Conservation (phyloP, 2,113 vertebrate species). For the Eudyptes chrysolophus region DNA sequence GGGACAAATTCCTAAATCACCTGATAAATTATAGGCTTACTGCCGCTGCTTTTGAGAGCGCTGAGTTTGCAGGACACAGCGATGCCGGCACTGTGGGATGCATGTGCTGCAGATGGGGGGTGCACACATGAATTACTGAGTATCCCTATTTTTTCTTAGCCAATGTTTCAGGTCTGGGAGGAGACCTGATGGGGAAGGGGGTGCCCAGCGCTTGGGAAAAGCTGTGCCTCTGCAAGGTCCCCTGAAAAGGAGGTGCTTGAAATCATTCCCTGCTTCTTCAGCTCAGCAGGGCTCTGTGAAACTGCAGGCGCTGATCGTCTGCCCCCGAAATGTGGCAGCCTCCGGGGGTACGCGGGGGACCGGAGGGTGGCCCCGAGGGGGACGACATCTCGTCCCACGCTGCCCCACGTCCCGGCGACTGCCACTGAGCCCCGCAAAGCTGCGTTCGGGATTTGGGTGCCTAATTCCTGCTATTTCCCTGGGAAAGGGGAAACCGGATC, state of each 20-base stretch:
- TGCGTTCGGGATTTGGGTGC: background rate
- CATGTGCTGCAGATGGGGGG: background rate
- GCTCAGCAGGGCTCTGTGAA: background rate
- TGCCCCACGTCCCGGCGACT: rapidly evolving
- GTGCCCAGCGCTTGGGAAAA: background rate
- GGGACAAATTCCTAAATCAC: conserved; percentile 24
- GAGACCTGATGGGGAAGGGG: background rate
- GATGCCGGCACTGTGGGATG: background rate
- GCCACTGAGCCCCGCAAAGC: background rate
- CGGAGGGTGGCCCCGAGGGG: background rate
- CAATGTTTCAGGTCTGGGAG: background rate
- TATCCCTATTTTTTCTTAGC: background rate
- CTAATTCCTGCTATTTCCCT: conserved; percentile 19
- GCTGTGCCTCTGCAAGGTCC: background rate
- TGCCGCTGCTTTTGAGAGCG: rapidly evolving
- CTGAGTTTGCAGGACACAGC: background rate
- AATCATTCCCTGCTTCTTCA: background rate
- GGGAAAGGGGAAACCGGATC: background rate
- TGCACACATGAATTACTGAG: rapidly evolving
- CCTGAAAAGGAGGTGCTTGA: background rate
- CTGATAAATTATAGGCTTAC: background rate
- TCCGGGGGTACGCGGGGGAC: rapidly evolving
- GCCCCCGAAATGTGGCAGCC: background rate
- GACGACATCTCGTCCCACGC: rapidly evolving
- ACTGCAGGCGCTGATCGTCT: rapidly evolving